Percentiles rank a stretch among this genome's conserved stretches.
phyloP scores from a whole-genome alignment of 2,113 vertebrate species.

The Bothrops jararaca region DNA sequence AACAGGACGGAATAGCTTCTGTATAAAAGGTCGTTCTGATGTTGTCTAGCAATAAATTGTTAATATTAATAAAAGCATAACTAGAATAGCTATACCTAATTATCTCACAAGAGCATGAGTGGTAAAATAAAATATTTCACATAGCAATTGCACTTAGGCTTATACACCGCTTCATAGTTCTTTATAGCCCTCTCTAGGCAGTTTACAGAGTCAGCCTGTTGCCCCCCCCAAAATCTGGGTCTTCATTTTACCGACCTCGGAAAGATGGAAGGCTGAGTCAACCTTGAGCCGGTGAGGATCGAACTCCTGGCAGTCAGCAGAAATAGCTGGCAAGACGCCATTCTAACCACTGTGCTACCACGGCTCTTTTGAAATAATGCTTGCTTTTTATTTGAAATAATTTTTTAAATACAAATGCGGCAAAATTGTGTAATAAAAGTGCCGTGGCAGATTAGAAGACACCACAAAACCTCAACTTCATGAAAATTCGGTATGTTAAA shows the following conservation, averaged over 20 bases:
- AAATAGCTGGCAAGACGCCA: neutral
- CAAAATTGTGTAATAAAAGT: neutral
- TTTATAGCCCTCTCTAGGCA: neutral
- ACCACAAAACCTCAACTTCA: neutral
- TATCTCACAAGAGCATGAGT: neutral
- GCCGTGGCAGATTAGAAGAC: neutral
- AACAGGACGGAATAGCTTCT: slow-evolving; percentile 92
- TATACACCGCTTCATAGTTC: neutral
- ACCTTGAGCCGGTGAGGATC: neutral
- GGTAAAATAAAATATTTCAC: neutral
- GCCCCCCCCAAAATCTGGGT: neutral
- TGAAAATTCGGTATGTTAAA: neutral
- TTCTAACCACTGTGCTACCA: too few relatives aligned
- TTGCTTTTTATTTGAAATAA: too few relatives aligned
- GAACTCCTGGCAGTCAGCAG: neutral
- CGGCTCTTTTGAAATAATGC: too few relatives aligned
- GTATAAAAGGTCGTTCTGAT: slow-evolving; percentile 90
- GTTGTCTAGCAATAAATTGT: slow-evolving; percentile 73
- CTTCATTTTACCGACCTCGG: neutral
- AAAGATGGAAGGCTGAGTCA: neutral
- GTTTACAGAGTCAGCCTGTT: neutral
- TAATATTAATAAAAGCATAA: slow-evolving; percentile 3
- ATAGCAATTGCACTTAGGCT: neutral
- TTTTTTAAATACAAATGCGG: neutral
- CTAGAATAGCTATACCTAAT: neutral